Conservation (phyloP, 2,113 vertebrate species). For the Ciconia maguari region DNA sequence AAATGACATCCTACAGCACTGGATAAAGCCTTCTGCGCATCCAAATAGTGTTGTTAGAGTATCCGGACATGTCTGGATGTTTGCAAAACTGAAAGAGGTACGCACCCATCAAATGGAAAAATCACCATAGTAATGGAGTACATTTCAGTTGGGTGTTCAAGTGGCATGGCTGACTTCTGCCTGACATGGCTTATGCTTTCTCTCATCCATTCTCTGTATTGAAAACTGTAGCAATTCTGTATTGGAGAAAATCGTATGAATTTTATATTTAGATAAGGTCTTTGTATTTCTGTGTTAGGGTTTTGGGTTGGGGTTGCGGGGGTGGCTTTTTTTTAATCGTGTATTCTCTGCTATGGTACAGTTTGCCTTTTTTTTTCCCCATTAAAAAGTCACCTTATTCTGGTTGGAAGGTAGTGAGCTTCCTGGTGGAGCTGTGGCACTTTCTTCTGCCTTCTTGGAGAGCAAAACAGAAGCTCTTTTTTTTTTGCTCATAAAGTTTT, state of each 20-base stretch:
- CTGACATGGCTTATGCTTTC: background rate
- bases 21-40: background rate
- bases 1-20: background rate
- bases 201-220: background rate
- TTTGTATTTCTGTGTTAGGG: background rate
- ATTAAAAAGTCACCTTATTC: background rate
- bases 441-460: background rate
- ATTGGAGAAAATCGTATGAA: background rate
- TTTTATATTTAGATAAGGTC: background rate
- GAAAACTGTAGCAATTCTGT: background rate
- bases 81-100: background rate
- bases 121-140: background rate
- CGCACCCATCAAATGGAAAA: background rate
- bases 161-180: background rate
- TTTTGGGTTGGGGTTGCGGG: background rate
- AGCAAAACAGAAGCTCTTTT: background rate
- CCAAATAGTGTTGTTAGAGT: background rate
- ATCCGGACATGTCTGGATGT: background rate
- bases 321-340: background rate
- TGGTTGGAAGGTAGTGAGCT: background rate
- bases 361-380: background rate
- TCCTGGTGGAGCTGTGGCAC: background rate
- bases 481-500: background rate
- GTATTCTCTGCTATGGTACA: background rate
- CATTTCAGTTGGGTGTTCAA: background rate